Evolutionary conservation across 2,797 vertebrate species (phyloP), one percentile per base, ranked within the genome.

Genomic region (Anguilla marmorata): DNA sequence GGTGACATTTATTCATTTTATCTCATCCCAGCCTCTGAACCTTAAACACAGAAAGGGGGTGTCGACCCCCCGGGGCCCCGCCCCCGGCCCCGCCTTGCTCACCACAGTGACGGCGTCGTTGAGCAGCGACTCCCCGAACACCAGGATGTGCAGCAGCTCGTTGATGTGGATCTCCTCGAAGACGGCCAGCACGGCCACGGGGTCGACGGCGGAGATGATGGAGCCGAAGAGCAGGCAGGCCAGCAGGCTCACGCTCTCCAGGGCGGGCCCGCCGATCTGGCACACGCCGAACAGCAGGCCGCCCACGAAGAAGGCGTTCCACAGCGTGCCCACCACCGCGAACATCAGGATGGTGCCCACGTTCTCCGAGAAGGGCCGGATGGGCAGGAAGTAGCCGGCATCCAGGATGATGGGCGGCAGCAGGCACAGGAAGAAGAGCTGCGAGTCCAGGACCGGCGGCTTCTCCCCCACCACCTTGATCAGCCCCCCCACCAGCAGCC

Each of bases 81-180:
- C 12, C 74, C 45, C 21, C 41, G 1, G 5, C 37, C 33, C 88
- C 58, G 88, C 93, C 16, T 1, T 3, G 90, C 97, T 97, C 92
- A 99, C 98, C 88, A 99, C 98, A 0, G 99, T 99, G 94, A 99
- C 99, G 0, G 99, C 99, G 0, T 99, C 99, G 0, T 99, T 99
- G 84, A 99, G 97, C 93, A 99, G 94, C 0, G 99, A 99, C 91
- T 99, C 99, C 0, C 99, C 99, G 0, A 99, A 99, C 90, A 99
- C 99, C 60, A 99, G 94, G 93, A 99, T 99, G 92, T 99, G 98
- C 87, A 99, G 93, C 88, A 99, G 96, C 87, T 99, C 98, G 0
- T 99, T 99, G 95, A 99, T 99, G 93, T 99, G 98, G 93, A 99
- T 99, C 95, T 99, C 98, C 93, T 99, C 99, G 6, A 99, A 99